Percentiles rank a stretch among this genome's conserved stretches.
These are phyloP conservation scores for Pavo muticus DNA, from an alignment of 2,113 vertebrate genomes.

Conservation along the genomic window DNA sequence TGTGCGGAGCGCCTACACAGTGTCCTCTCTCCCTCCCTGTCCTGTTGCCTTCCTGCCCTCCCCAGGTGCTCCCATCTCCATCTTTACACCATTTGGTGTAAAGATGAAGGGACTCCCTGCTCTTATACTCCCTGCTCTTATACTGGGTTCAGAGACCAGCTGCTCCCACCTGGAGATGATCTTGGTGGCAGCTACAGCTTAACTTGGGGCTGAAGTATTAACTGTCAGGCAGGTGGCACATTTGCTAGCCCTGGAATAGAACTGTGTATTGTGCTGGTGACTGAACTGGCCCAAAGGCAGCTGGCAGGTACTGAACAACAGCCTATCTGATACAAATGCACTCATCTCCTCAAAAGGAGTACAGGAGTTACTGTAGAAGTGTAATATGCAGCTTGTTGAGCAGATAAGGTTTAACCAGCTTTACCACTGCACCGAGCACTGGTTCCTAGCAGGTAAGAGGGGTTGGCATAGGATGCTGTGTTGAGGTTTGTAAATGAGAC, in stretches of 20 bases:
- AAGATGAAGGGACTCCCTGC: not conserved
- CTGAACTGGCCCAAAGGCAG: constrained; percentile 13
- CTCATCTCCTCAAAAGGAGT: not conserved
- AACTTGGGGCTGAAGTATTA: constrained; percentile 4
- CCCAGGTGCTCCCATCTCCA: not conserved
- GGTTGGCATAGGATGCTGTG: not conserved
- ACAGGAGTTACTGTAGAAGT: constrained; percentile 4
- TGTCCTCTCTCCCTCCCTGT: not conserved
- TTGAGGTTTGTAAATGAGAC: not conserved
- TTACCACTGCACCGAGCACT: not conserved
- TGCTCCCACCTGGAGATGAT: not conserved
- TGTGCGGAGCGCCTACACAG: not conserved
- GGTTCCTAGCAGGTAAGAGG: not conserved
- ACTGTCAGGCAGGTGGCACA: not conserved
- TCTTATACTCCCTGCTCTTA: not conserved
- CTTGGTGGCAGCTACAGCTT: not conserved
- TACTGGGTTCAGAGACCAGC: not conserved
- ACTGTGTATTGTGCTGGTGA: not conserved
- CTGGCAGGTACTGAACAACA: not conserved
- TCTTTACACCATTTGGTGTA: not conserved
- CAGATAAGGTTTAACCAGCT: not conserved
- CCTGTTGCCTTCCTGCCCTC: not conserved
- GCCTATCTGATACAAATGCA: not conserved
- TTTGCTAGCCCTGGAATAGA: constrained; percentile 14
- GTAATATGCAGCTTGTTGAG: not conserved